Percentiles rank a stretch among this genome's conserved stretches.
Evolutionary conservation across 2,888 invertebrate genomes (phyloP).

Genomic region (Agriopis aurantiaria): DNA sequence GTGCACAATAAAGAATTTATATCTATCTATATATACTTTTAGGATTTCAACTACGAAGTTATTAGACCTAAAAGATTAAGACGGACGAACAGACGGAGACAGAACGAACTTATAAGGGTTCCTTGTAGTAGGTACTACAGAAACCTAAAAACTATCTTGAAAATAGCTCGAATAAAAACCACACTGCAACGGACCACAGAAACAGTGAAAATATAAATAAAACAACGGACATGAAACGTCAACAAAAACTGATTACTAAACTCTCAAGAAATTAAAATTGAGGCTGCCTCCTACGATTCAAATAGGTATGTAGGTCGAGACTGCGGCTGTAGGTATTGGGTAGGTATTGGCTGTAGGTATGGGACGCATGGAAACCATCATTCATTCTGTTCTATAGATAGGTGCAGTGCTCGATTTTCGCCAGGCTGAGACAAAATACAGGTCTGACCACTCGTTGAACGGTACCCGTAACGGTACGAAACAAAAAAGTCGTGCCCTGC

Average conservation of each 20-base stretch:
- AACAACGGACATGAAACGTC: slow-evolving; percentile 8
- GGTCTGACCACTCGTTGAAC: slow-evolving; percentile 81
- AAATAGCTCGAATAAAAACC: no score
- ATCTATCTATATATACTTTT: no score
- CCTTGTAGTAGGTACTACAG: no score
- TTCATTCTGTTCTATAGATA: slow-evolving; percentile 53
- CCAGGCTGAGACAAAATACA: slow-evolving; percentile 75
- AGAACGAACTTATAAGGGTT: no score
- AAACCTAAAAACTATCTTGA: no score
- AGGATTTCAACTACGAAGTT: no score
- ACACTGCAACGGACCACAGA: background rate
- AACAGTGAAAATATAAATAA: slow-evolving; percentile 1
- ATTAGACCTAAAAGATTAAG: no score
- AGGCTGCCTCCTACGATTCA: slow-evolving; percentile 54
- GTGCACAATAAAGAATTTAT: no score
- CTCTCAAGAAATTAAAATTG: slow-evolving; percentile 44
- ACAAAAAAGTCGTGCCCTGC: slow-evolving; percentile 75
- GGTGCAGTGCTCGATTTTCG: slow-evolving; percentile 67
- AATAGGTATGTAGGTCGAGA: slow-evolving; percentile 61
- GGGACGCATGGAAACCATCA: slow-evolving; percentile 46
- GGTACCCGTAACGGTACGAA: slow-evolving; percentile 81
- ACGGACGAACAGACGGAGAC: no score
- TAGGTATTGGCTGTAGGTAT: slow-evolving; percentile 29
- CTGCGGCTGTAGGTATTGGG: slow-evolving; percentile 37
- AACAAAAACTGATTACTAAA: slow-evolving; percentile 6